A percentile compares a stretch with the other conserved stretches of the same genome.
These are phyloP conservation scores for Sphaeridia pumilis DNA, from an alignment of 2,888 invertebrate genomes.

Conservation along the genomic window DNA sequence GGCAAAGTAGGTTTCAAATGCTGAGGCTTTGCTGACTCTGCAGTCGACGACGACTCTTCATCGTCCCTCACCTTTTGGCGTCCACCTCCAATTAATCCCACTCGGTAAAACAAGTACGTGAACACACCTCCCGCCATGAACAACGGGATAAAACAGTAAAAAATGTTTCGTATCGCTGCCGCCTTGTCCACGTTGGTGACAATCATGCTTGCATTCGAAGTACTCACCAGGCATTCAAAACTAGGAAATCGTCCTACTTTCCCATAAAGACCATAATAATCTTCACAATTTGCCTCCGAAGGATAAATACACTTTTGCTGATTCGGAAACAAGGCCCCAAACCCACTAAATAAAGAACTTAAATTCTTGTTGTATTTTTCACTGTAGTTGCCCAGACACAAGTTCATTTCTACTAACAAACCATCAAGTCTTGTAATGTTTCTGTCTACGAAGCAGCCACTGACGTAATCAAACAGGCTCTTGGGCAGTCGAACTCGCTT, in stretches of 20 bases:
- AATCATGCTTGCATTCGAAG: conserved; percentile 28
- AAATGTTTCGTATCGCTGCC: conserved; percentile 33
- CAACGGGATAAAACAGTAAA: conserved; percentile 34
- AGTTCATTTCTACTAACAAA: not conserved
- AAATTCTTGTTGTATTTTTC: not conserved
- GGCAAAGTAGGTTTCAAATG: conserved; percentile 14
- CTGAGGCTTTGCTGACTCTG: conserved; percentile 8
- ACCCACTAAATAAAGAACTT: conserved; percentile 8
- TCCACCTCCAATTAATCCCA: conserved; percentile 32
- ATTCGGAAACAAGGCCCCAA: conserved; percentile 33
- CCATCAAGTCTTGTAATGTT: not conserved
- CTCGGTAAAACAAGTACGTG: conserved; percentile 35
- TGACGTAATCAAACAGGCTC: not conserved
- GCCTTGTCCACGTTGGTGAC: conserved; percentile 32
- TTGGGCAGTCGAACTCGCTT: not conserved
- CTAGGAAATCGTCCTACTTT: conserved; percentile 16
- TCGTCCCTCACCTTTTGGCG: conserved; percentile 17
- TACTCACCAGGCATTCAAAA: conserved; percentile 32
- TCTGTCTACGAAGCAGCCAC: not conserved
- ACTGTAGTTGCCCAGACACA: not conserved
- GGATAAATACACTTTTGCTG: conserved; percentile 35
- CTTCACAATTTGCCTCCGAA: conserved; percentile 27
- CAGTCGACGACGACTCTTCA: conserved; percentile 22
- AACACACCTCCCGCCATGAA: conserved; percentile 34
- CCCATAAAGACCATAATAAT: conserved; percentile 26